A percentile compares a stretch with the other conserved stretches of the same genome.
phyloP scores from a whole-genome alignment of 2,797 vertebrate species.

The Acrossocheilus wenchowensis region DNA sequence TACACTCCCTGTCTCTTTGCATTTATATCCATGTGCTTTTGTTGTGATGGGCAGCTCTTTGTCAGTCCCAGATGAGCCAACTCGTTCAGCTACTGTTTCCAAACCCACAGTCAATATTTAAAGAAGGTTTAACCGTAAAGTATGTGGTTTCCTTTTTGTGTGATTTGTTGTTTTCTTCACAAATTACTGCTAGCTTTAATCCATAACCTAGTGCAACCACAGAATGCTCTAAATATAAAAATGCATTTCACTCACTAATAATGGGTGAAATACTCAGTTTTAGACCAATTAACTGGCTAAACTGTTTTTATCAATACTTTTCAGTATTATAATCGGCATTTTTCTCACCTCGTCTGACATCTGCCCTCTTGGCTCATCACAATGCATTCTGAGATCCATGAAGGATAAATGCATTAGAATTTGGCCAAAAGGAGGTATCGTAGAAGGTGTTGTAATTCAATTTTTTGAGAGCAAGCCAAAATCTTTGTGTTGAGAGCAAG shows the following conservation, averaged over 20 bases:
- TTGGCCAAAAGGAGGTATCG: not conserved
- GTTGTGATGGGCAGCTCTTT: constrained; percentile 1
- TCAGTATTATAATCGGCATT: not conserved
- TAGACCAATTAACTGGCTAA: not conserved
- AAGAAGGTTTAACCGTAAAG: not conserved
- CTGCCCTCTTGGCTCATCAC: not conserved
- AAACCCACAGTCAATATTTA: constrained; percentile 21
- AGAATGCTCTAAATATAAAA: not conserved
- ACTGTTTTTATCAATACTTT: not conserved
- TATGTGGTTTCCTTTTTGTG: constrained; percentile 2
- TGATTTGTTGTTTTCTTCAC: not conserved
- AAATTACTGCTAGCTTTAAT: constrained; percentile 4
- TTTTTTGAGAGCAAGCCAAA: not conserved
- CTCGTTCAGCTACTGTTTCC: not conserved
- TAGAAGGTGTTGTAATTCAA: not conserved
- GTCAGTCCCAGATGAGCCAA: not conserved
- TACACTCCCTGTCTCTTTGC: not conserved
- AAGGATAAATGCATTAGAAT: not conserved
- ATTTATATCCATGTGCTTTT: not conserved
- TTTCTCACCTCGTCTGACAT: not conserved
- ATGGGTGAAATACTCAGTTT: not conserved
- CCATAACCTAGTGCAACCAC: not conserved
- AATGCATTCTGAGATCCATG: not conserved
- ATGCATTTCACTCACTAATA: not conserved
- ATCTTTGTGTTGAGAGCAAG: not conserved